These are phyloP conservation scores for Drosophila aff. DNA, from an alignment of 1,140 invertebrate species.

Conservation along the genomic window DNA sequence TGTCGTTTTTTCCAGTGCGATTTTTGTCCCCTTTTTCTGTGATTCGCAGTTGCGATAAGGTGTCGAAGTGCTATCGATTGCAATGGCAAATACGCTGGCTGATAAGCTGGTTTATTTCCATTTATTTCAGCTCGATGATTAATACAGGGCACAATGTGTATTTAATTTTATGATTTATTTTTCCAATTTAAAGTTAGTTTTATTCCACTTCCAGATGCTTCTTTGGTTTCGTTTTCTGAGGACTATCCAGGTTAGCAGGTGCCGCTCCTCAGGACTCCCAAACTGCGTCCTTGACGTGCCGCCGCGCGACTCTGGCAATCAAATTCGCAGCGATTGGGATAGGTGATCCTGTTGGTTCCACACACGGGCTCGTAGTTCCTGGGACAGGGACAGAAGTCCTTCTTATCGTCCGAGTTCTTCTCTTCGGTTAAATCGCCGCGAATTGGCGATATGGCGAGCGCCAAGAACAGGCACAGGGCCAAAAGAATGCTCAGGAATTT, in stretches of 20 bases:
- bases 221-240: not conserved
- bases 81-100: conserved; percentile 39
- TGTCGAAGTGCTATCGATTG: conserved; percentile 48
- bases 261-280: conserved; percentile 61
- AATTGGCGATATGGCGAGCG: conserved; percentile 23
- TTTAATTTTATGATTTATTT: conserved; percentile 24
- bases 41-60: conserved; percentile 54
- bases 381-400: conserved; percentile 85
- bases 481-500: conserved; percentile 58
- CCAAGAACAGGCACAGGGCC: conserved; percentile 61
- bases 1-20: conserved; percentile 15
- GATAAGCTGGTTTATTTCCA: conserved; percentile 58
- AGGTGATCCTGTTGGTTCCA: conserved; percentile 85
- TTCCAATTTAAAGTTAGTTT: not conserved
- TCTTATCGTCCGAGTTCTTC: not conserved
- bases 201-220: conserved; percentile 16
- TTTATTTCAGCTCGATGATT: conserved; percentile 60
- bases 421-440: conserved; percentile 15
- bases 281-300: conserved; percentile 68
- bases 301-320: conserved; percentile 74
- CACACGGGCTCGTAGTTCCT: conserved; percentile 86
- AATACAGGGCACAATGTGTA: conserved; percentile 34
- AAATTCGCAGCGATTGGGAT: conserved; percentile 86
- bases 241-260: conserved; percentile 44
- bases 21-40: conserved; percentile 19